Conservation (phyloP, 2,113 vertebrate species). For the Turnix velox region DNA sequence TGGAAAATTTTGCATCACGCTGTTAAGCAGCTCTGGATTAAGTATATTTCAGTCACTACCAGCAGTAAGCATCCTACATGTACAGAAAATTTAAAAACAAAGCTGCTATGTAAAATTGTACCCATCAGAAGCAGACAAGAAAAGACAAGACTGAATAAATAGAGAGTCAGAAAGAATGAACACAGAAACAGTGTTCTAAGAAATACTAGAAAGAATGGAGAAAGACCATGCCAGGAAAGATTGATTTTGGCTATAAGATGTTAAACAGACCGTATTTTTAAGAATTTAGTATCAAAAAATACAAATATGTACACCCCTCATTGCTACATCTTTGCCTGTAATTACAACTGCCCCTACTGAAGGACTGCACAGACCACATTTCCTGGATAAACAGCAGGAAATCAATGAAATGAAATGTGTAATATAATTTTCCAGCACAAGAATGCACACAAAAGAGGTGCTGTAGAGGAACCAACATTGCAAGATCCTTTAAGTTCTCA, state of each 20-base stretch:
- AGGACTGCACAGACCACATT: not conserved
- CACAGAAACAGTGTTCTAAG: not conserved
- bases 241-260: not conserved
- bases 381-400: not conserved
- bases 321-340: not conserved
- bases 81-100: not conserved
- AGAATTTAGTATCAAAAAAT: not conserved
- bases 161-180: not conserved
- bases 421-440: not conserved
- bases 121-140: not conserved
- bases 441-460: not conserved
- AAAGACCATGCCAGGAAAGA: not conserved
- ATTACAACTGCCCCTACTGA: not conserved
- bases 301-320: not conserved
- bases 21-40: constrained; percentile 5
- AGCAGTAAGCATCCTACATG: not conserved
- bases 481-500: not conserved
- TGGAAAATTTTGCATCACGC: not conserved
- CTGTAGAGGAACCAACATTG: not conserved
- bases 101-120: not conserved
- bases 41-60: not conserved
- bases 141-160: not conserved
- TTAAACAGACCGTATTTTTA: not conserved
- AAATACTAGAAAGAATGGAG: not conserved
- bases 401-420: not conserved